Evolutionary conservation across 35 echinoderm and acorn worm genomes (phyloP).

Genomic region (Heliocidaris tuberculata): DNA sequence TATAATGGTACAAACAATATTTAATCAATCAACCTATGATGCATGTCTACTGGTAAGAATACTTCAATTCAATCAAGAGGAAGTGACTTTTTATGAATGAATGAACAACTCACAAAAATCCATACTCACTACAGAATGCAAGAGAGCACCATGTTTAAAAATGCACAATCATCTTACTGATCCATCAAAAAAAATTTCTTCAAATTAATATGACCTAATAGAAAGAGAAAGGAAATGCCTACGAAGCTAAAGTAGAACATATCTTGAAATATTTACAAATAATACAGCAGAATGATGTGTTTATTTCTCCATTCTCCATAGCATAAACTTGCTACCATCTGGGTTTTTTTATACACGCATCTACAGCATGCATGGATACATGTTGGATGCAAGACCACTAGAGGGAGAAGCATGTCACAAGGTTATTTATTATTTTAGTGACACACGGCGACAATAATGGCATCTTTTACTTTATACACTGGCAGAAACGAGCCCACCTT

Average conservation of each 20-base stretch:
- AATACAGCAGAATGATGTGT: background rate
- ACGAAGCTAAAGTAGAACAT: background rate
- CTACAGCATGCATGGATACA: background rate
- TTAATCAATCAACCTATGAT: background rate
- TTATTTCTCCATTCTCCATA: background rate
- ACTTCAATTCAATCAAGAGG: background rate
- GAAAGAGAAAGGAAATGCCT: background rate
- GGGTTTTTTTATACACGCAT: background rate
- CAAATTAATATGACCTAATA: background rate
- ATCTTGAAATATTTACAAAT: constrained; percentile 18
- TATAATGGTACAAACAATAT: background rate
- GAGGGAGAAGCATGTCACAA: background rate
- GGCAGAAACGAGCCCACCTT: background rate
- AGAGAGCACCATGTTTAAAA: background rate
- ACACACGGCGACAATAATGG: constrained; percentile 7
- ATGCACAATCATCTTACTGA: background rate
- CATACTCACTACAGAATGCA: background rate
- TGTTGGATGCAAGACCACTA: background rate
- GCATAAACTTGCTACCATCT: background rate
- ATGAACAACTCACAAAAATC: background rate
- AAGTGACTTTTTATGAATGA: background rate
- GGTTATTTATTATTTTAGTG: constrained; percentile 19
- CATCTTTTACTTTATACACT: background rate
- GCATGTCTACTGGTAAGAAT: background rate
- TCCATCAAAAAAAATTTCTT: background rate